Evolutionary conservation across 2,797 vertebrate species (phyloP), one percentile per base, ranked within the genome.

Genomic region (Chromis chromis): DNA sequence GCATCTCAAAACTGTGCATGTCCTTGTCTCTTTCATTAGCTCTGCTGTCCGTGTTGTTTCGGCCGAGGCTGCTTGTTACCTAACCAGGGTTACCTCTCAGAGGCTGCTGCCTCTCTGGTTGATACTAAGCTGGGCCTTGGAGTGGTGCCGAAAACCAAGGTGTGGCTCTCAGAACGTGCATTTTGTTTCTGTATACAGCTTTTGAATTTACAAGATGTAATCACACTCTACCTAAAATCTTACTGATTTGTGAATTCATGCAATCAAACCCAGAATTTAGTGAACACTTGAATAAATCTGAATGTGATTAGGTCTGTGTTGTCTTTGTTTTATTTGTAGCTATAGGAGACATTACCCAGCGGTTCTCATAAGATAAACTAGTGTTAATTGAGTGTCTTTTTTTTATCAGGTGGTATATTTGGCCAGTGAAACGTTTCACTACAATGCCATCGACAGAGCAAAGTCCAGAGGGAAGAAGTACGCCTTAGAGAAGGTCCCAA

Each of bases 11-110:
- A 48, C n/a, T 61, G 8, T 46, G 6, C n/a, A 0, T 6, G 22
- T 74, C 14, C 2, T 19, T 65, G 3, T 63, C 3, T 62, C 13
- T 71, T 27, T 62, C 28, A 2, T 54, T 24, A 94, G 92, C 83
- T 98, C 53, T 99, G 97, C 90, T 99, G 98, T 79, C 98, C 98
- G 7, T 99, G 98, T 90, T 99, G 98, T 91, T 99, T 99, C 69
- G 98, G 98, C 40, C 95, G 98, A 86, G 96, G 97, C 85, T 99
- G 98, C 92, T 94, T 99, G 42, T 69, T 99, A 84, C 97, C 97
- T 13, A 99, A 99, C 90, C 98, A 99, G 92, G 98, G 98, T 42
- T 99, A 99, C 92, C 95, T 99, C 65, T 99, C 98, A 1, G 98
- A 99, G 91, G 95, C 96, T 14, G 97, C 97, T 50, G 98, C 98